These are phyloP conservation scores for Melikaiella ostensackeni DNA, from an alignment of 2,888 invertebrate genomes.

Conservation along the genomic window DNA sequence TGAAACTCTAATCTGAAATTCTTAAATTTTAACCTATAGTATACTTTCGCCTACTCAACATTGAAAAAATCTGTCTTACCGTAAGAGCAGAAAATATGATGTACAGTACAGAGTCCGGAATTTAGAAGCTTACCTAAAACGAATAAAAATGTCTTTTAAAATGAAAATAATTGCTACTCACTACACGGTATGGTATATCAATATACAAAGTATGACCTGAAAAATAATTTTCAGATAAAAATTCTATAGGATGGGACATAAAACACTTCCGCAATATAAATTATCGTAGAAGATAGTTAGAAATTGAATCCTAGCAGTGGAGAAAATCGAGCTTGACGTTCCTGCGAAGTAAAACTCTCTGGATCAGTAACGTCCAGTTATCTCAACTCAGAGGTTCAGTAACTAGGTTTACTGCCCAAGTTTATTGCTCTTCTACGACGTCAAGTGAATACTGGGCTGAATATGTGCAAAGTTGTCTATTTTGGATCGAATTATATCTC, in stretches of 20 bases:
- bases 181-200: neutral
- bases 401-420: conserved; percentile 40
- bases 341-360: conserved; percentile 8
- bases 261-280: neutral
- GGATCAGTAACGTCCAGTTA: conserved; percentile 31
- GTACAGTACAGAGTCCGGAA: neutral
- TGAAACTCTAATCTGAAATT: too few species aligned
- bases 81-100: neutral
- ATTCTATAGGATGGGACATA: neutral
- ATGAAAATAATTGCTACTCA: neutral
- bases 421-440: conserved; percentile 37
- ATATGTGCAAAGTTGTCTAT: conserved; percentile 32
- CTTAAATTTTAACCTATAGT: too few species aligned
- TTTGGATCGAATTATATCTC: conserved; percentile 20
- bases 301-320: conserved; percentile 9
- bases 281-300: neutral
- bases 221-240: neutral
- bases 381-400: conserved; percentile 33
- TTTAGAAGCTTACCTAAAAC: neutral
- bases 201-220: neutral
- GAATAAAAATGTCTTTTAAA: neutral
- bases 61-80: too few species aligned
- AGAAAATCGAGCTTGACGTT: conserved; percentile 22
- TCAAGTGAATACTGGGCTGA: conserved; percentile 24
- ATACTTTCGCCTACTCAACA: too few species aligned